Percentiles rank a stretch among this genome's conserved stretches.
Evolutionary conservation across 2,797 vertebrate genomes (phyloP).

Genomic region (Iguana delicatissima): DNA sequence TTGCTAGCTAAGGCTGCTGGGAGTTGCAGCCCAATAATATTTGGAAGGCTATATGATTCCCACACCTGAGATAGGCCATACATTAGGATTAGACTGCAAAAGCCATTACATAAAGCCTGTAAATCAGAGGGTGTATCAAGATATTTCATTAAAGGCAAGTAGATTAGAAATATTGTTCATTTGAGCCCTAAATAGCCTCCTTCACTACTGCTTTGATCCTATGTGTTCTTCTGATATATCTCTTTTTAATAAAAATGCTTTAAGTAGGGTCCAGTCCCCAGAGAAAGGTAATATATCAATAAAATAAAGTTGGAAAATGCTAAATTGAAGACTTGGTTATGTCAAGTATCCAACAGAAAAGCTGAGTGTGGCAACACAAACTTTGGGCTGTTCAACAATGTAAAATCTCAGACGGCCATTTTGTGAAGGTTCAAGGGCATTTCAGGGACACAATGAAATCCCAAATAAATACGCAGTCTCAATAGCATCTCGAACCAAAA

Average conservation of each 20-base stretch:
- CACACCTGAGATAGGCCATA: too few species aligned
- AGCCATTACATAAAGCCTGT: not conserved
- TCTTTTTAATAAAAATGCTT: constrained; percentile 8
- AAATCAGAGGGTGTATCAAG: not conserved
- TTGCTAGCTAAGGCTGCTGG: too few species aligned
- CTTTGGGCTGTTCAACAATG: not conserved
- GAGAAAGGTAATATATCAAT: too few species aligned
- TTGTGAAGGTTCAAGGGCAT: not conserved
- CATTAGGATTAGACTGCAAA: not conserved
- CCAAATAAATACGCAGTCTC: not conserved
- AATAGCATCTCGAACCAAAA: not conserved
- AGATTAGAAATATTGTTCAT: not conserved
- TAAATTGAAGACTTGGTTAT: not conserved
- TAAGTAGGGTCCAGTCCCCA: not conserved
- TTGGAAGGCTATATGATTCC: too few species aligned
- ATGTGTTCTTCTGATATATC: not conserved
- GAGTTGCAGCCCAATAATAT: too few species aligned
- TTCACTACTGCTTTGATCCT: constrained; percentile 5
- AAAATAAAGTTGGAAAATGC: not conserved
- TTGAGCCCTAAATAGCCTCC: not conserved
- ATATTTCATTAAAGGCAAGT: not conserved
- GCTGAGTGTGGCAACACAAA: not conserved
- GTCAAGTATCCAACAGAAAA: not conserved
- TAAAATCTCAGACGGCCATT: not conserved
- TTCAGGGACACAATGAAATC: not conserved